Evolutionary conservation across 2,797 vertebrate species (phyloP), one percentile per base, ranked within the genome.

Genomic region (Crypturellus tataupa): DNA sequence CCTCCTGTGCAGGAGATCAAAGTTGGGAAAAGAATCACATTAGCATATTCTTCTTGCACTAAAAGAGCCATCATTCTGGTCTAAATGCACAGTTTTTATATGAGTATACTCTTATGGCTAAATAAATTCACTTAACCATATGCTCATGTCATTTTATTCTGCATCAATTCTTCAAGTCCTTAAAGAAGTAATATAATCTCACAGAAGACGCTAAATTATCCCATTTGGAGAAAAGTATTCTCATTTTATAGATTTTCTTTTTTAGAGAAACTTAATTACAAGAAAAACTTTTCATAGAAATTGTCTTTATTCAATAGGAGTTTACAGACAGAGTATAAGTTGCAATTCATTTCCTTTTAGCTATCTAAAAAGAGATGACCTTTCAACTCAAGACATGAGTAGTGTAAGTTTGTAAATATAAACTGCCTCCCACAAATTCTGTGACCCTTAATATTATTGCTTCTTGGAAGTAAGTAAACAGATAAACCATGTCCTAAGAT

Each of bases 101-200:
- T 64, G 59, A 79, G 59, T 72, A 62, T 7, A 20, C n/a, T 56
- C 42, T 94, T 90, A 94, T 60, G 77, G 8, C 39, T 73, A 91
- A 49, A 95, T 71, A 94, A 94, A 94, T 95, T 81, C 60, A 70
- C 70, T 94, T 92, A 94, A 94, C 67, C 85, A 94, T 95, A 96
- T 92, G 94, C 71, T 80, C 75, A 87, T n/a, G 37, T 55, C 44
- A 89, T 88, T 93, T 70, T 64, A 80, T 68, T 63, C 80, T 85
- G 53, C 53, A 73, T 89, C 73, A 95, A 77, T 71, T 70, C 81
- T 87, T 7, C 33, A 21, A 49, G 1, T 18, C 24, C 27, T 87
- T 90, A 82, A 27, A 86, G 40, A 88, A 90, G 23, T 39, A 67
- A 13, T 10, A 77, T 81, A 88, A 79, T 44, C 44, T 90, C 64